Conservation (phyloP, 2,797 vertebrate species). For the Denticeps clupeoides region DNA sequence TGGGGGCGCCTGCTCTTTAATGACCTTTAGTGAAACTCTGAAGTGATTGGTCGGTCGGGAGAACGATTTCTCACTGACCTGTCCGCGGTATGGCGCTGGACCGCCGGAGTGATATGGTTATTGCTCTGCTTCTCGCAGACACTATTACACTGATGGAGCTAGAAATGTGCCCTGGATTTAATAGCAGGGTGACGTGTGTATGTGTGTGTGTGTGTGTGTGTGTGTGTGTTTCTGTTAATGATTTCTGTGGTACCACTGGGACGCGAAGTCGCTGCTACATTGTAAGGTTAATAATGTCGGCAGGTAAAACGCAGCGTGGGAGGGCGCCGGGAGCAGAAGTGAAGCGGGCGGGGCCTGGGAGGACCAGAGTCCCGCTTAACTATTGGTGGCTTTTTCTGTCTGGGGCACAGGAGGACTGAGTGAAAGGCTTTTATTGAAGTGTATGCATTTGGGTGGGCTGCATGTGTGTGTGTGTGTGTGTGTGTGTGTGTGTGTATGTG, state of each 20-base stretch:
- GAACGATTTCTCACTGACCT: not conserved
- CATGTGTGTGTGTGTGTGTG: slow-evolving; percentile 9
- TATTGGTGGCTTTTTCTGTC: too few relatives aligned
- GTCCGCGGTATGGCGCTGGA: not conserved
- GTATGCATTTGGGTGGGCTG: not conserved
- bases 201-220: too few relatives aligned
- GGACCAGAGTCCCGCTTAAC: too few relatives aligned
- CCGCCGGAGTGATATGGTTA: slow-evolving; percentile 26
- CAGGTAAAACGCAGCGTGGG: slow-evolving; percentile 34
- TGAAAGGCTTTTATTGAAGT: slow-evolving; percentile 11
- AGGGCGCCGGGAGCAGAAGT: not conserved
- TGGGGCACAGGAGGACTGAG: too few relatives aligned
- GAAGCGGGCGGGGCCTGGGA: not conserved
- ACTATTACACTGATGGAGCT: slow-evolving; percentile 46
- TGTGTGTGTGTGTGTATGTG: slow-evolving; percentile 12
- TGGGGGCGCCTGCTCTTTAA: not conserved
- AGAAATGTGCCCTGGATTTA: slow-evolving; percentile 52
- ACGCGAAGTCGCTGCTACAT: slow-evolving; percentile 47
- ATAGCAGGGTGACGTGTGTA: slow-evolving; percentile 36
- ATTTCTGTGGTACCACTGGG: slow-evolving; percentile 16
- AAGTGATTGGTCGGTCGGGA: not conserved
- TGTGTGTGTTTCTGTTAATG: too few relatives aligned
- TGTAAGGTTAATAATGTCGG: slow-evolving; percentile 58
- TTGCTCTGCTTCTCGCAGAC: slow-evolving; percentile 43
- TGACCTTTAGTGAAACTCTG: not conserved